Percentiles rank a stretch among this genome's conserved stretches.
Evolutionary conservation across 2,113 vertebrate species (phyloP).

Genomic region (Silurus meridionalis): DNA sequence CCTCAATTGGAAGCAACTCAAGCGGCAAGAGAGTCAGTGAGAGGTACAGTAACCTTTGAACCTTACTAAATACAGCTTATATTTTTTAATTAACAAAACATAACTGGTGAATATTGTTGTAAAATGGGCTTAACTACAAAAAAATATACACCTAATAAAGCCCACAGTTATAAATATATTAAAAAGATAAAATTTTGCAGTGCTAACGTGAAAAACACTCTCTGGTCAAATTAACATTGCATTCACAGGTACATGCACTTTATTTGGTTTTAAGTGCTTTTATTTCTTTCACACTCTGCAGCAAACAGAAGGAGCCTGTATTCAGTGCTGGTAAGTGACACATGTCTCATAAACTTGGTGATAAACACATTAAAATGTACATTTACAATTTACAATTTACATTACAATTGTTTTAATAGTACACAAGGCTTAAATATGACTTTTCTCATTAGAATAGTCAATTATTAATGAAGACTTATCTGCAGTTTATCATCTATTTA

Average conservation of each 20-base stretch:
- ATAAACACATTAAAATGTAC: background rate
- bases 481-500: background rate
- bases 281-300: conserved; percentile 67
- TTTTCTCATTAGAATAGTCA: background rate
- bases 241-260: background rate
- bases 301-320: conserved; percentile 95
- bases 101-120: background rate
- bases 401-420: background rate
- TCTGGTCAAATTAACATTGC: background rate
- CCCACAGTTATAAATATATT: background rate
- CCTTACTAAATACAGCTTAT: background rate
- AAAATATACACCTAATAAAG: background rate
- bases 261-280: conserved; percentile 28
- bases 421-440: background rate
- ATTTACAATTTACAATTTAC: background rate
- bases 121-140: background rate
- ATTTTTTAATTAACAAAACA: conserved; percentile 11
- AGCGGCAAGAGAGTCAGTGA: conserved; percentile 92
- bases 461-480: background rate
- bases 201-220: background rate
- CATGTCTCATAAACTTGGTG: background rate
- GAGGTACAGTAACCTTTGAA: conserved; percentile 70
- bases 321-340: conserved; percentile 91
- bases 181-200: background rate
- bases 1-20: conserved; percentile 92